Conservation (phyloP, 2,113 vertebrate species). For the Cyphomyrus plagiostoma region DNA sequence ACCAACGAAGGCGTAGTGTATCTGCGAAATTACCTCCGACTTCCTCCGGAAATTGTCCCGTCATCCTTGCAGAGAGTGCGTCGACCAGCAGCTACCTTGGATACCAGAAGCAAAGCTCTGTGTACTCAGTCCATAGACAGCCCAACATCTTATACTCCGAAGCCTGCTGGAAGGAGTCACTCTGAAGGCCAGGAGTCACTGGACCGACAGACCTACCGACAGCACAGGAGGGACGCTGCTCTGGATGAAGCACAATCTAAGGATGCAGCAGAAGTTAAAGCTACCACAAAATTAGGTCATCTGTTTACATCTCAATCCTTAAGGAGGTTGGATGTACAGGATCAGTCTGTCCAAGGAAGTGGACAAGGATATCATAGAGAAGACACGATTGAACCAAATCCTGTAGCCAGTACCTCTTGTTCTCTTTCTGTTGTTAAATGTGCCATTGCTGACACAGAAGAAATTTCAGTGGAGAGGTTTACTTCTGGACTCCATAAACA, state of each 20-base stretch:
- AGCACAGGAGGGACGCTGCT: constrained; percentile 50
- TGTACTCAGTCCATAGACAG: constrained; percentile 59
- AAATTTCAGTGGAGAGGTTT: constrained; percentile 34
- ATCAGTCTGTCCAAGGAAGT: constrained; percentile 33
- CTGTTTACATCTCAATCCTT: constrained; percentile 42
- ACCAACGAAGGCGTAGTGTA: constrained; percentile 82
- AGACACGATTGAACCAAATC: constrained; percentile 32
- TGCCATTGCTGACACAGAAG: constrained; percentile 22
- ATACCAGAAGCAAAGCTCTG: constrained; percentile 42
- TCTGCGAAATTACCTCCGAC: constrained; percentile 77
- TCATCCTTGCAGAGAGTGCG: constrained; percentile 75
- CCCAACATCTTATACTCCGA: constrained; percentile 65
- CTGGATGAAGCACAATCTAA: constrained; percentile 37
- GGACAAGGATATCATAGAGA: constrained; percentile 35
- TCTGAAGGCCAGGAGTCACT: constrained; percentile 47
- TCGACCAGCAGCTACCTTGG: constrained; percentile 51
- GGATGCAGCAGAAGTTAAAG: constrained; percentile 53
- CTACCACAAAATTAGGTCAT: constrained; percentile 42
- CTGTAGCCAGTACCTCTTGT: constrained; percentile 25
- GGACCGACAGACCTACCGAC: constrained; percentile 69
- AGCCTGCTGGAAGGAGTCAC: constrained; percentile 45
- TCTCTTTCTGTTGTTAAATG: constrained; percentile 28
- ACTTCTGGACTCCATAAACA: constrained; percentile 34
- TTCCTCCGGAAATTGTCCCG: constrained; percentile 83
- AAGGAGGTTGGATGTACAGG: constrained; percentile 43